Evolutionary conservation across 2,888 invertebrate genomes (phyloP), one percentile per base, ranked within the genome.

Genomic region (Sinodicranocentrus sp.): DNA sequence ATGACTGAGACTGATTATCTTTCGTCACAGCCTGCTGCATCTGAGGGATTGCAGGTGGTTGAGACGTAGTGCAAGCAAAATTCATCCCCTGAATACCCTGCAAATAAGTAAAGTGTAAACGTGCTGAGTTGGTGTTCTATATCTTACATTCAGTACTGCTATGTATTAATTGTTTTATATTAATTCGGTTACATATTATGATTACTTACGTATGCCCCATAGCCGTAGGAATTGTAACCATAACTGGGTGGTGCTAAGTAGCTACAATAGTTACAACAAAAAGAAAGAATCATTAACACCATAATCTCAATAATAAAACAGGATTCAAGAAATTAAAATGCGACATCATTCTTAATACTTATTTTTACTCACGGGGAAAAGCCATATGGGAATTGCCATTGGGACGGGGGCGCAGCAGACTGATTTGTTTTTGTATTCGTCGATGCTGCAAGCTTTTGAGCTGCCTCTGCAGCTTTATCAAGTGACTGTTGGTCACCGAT

Each of bases 371-470:
- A 88, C 87, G 87, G 87, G 72, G 78, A 78, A 23, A 85, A 86
- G 23, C 80, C 77, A 26, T 84, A 86, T 21, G 84, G 85, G 61
- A 86, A 87, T 21, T 71, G 79, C 85, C 84, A 85, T 19, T 75
- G 61, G 33, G 85, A 67, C 28, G 76, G 63, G 25, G 79, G 57
- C 54, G 68, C 76, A 67, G 82, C 67, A 76, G 70, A 28, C 43
- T 82, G 72, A 63, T 44, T 72, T 44, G 73, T 23, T 2, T 52
- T 59, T 15, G 70, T 52, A 77, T 89, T 89, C 1, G 89, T 89
- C 3, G 88, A 88, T 52, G 87, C 87, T 15, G 89, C 89, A 44
- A 89, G 82, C 73, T 89, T 86, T 57, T 85, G 86, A 2, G 89
- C 89, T 59, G 85, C 85, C 44, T 88, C 87, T 2, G 85, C 88